phyloP scores from a whole-genome alignment of 1,140 invertebrate species.

The Fopius arisanus region DNA sequence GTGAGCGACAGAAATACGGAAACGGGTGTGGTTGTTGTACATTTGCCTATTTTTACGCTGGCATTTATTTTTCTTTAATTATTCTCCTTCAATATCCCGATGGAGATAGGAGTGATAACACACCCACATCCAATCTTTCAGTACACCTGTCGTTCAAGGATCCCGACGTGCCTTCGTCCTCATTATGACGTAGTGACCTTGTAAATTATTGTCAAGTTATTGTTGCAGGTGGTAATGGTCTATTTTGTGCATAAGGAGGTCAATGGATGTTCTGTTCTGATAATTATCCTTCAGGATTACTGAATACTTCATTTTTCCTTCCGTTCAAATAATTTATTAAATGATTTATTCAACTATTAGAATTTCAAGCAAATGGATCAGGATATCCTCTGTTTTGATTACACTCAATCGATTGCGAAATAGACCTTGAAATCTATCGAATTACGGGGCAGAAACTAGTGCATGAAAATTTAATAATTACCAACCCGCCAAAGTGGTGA shows the following conservation, averaged over 20 bases:
- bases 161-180: not conserved
- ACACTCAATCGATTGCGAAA: too few species aligned
- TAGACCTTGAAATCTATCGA: too few species aligned
- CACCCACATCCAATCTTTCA: not conserved
- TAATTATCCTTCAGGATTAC: not conserved
- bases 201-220: not conserved
- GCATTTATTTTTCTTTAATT: not conserved
- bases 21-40: not conserved
- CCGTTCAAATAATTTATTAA: too few species aligned
- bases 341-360: too few species aligned
- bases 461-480: too few species aligned
- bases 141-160: not conserved
- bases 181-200: not conserved
- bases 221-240: not conserved
- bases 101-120: not conserved
- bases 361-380: too few species aligned
- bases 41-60: not conserved
- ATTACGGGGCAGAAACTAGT: too few species aligned
- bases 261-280: too few species aligned
- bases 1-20: not conserved
- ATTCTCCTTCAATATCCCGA: not conserved
- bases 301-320: too few species aligned
- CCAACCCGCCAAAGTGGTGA: too few species aligned
- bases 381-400: too few species aligned
- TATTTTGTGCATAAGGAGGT: too few species aligned